These are phyloP conservation scores for Melangyna quadrimaculata DNA, from an alignment of 2,888 invertebrate species.

Conservation along the genomic window DNA sequence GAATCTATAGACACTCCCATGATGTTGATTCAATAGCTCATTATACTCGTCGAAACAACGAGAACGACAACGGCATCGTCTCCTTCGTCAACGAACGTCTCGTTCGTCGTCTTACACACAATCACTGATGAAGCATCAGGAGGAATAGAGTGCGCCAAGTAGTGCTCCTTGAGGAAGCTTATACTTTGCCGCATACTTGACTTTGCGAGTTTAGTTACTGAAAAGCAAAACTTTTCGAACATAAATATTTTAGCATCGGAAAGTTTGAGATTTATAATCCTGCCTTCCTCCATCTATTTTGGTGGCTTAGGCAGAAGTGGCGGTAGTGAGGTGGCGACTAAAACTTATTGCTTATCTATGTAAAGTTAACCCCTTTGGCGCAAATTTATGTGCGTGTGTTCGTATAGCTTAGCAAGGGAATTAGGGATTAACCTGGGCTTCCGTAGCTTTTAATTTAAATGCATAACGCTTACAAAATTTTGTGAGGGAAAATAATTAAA, in stretches of 20 bases:
- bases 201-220: constrained; percentile 15
- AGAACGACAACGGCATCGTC: not conserved
- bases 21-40: constrained; percentile 39
- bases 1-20: constrained; percentile 23
- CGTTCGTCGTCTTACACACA: not conserved
- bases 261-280: constrained; percentile 39
- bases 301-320: not conserved
- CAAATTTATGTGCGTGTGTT: not conserved
- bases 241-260: constrained; percentile 38
- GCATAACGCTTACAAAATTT: constrained; percentile 47
- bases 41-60: not conserved
- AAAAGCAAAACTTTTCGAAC: constrained; percentile 33
- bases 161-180: constrained; percentile 11
- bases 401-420: not conserved
- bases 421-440: constrained; percentile 21
- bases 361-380: not conserved
- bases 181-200: constrained; percentile 17
- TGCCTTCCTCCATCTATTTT: not conserved
- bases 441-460: constrained; percentile 57
- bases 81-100: not conserved
- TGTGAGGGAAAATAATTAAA: constrained; percentile 56
- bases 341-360: constrained; percentile 14
- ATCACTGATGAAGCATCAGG: not conserved
- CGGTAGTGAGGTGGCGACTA: not conserved
- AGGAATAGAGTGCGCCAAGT: not conserved